Percentiles rank a stretch among this genome's conserved stretches.
These are phyloP conservation scores for Aphrophora alni DNA, from an alignment of 2,888 invertebrate species.

Conservation along the genomic window DNA sequence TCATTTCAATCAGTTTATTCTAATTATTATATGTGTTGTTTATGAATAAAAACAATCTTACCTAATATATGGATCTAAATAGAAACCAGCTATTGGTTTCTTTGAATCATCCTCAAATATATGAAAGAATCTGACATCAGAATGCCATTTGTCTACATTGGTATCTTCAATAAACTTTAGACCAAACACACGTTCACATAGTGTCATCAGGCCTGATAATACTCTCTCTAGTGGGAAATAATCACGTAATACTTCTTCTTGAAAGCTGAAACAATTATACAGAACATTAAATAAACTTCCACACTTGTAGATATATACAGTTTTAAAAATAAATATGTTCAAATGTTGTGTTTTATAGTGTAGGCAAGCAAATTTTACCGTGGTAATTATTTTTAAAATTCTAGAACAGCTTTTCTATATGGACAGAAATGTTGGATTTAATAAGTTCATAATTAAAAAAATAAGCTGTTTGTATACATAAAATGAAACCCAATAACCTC, in stretches of 20 bases:
- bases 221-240: conserved; percentile 86
- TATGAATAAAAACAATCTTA: conserved; percentile 32
- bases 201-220: conserved; percentile 75
- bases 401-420: too few relatives aligned
- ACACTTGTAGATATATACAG: too few relatives aligned
- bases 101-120: conserved; percentile 72
- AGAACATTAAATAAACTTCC: conserved; percentile 7
- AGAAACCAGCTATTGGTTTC: conserved; percentile 80
- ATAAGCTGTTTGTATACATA: too few relatives aligned
- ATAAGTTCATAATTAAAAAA: too few relatives aligned
- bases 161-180: conserved; percentile 72
- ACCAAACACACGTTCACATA: conserved; percentile 79
- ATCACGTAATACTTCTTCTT: conserved; percentile 74
- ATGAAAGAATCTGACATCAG: conserved; percentile 83
- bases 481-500: too few relatives aligned
- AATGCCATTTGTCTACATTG: conserved; percentile 79
- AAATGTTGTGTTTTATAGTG: too few relatives aligned
- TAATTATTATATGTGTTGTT: too few relatives aligned
- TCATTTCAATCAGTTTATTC: too few relatives aligned
- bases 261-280: conserved; percentile 59
- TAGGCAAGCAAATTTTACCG: too few relatives aligned
- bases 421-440: too few relatives aligned
- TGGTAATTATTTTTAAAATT: too few relatives aligned
- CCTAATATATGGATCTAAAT: conserved; percentile 78
- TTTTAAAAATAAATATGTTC: too few relatives aligned